Evolutionary conservation across 2,888 invertebrate species (phyloP), one percentile per base, ranked within the genome.

Genomic region (Parascotia fuliginaria): DNA sequence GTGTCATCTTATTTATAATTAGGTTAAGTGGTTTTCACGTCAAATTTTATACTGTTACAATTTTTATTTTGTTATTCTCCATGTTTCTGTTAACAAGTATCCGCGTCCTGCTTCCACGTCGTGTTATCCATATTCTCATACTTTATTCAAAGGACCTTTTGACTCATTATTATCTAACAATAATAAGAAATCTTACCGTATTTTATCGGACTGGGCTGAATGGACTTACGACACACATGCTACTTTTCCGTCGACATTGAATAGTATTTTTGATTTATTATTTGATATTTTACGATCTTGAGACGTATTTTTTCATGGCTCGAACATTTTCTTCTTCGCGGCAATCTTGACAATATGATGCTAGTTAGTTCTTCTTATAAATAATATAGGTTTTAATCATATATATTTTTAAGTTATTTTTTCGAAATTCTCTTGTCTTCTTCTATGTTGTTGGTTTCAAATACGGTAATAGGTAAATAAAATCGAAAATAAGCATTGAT

Each of bases 181-280:
- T 67, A 77, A 41, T 38, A 48, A 46, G 15, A 56, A 57, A 81
- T 79, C 88, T 90, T 89, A 90, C 89, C 89, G 73, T 74, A 73
- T 74, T 70, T 65, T 64, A 73, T 76, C 72, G 89, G 89, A 87
- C 89, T 88, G 90, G 88, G 87, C 88, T 84, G 80, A 81, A 76
- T 79, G 78, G 86, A 86, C 87, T 81, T 76, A 82, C 81, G 85
- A 83, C 79, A 79, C 80, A 74, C 72, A 70, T 67, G 55, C 67
- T 64, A 64, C 56, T 49, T 55, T 46, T 60, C 65, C 60, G 47
- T 63, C 49, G 13, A 42, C 39, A 54, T 51, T 58, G 37, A 52
- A 37, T 59, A 64, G 56, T 52, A 19, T 51, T 60, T 48, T 36
- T n/a, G n/a, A 41, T 47, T 13, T 40, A 29, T 22, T 29, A 29